phyloP scores from a whole-genome alignment of 2,888 invertebrate species.

The Ptycholaimellus sp. region DNA sequence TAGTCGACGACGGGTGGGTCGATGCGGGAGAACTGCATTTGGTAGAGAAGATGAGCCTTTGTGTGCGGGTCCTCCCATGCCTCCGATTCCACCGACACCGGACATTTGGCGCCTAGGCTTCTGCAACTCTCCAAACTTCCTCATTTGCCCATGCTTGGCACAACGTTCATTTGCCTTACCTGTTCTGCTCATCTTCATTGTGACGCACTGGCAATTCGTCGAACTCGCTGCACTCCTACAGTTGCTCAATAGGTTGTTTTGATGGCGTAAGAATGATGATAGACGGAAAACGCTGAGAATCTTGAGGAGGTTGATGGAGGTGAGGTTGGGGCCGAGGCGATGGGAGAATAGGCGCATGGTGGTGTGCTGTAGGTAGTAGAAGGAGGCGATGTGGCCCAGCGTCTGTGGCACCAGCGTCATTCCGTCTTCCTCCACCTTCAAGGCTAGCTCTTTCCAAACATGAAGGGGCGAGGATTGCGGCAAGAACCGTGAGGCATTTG shows the following conservation, averaged over 20 bases:
- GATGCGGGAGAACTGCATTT: conserved; percentile 68
- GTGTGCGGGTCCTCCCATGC: conserved; percentile 46
- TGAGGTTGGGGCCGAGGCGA: conserved; percentile 40
- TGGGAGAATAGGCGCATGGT: conserved; percentile 62
- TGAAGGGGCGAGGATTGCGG: conserved; percentile 22
- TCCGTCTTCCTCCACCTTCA: conserved; percentile 40
- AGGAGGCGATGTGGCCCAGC: conserved; percentile 75
- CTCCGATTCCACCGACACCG: conserved; percentile 2
- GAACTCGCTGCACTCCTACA: conserved; percentile 54
- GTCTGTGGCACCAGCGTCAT: conserved; percentile 43
- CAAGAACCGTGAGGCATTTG: conserved; percentile 52
- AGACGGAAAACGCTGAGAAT: conserved; percentile 44
- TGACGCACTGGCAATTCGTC: conserved; percentile 82
- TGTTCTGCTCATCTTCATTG: conserved; percentile 79
- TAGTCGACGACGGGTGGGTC: conserved; percentile 73
- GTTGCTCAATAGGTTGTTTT: conserved; percentile 1
- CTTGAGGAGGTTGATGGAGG: conserved; percentile 46
- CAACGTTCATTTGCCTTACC: too few species aligned
- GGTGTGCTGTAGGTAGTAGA: conserved; percentile 75
- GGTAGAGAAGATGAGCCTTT: conserved; percentile 71
- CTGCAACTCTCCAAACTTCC: conserved; percentile 8
- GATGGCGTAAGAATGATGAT: too few species aligned
- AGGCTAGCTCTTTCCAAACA: conserved; percentile 1
- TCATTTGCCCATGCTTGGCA: conserved; percentile 1
- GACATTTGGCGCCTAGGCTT: background rate